Evolutionary conservation across 2,888 invertebrate species (phyloP).

Genomic region (Spialia ferax): DNA sequence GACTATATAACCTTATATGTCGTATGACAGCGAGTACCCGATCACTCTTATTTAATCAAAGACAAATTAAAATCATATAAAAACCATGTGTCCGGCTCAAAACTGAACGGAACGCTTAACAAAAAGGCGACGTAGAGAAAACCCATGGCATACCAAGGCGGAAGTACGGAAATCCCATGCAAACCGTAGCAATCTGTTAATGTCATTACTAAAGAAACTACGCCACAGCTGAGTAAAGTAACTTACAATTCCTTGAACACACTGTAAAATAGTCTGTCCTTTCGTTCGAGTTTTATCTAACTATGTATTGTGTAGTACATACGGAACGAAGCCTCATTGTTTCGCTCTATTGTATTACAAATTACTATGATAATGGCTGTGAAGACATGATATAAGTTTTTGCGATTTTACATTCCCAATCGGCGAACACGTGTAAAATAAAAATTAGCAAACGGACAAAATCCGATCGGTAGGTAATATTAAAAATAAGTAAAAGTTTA

Average conservation of each 20-base stretch:
- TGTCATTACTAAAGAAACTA: constrained; percentile 10
- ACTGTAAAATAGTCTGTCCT: constrained; percentile 17
- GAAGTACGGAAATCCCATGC: constrained; percentile 64
- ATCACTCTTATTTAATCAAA: constrained; percentile 16
- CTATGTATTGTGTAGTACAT: constrained; percentile 38
- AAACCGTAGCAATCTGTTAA: constrained; percentile 43
- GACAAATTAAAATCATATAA: constrained; percentile 40
- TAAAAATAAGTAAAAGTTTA: too few relatives aligned
- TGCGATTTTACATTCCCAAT: background rate
- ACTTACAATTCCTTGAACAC: constrained; percentile 2
- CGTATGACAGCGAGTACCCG: background rate
- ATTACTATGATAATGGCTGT: constrained; percentile 47
- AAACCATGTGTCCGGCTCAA: constrained; percentile 52
- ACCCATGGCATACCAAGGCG: constrained; percentile 54
- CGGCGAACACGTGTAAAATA: background rate
- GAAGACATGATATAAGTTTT: constrained; percentile 41
- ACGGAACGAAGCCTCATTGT: constrained; percentile 42
- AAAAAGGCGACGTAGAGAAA: constrained; percentile 55
- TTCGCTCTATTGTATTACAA: constrained; percentile 50
- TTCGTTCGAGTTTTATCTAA: background rate
- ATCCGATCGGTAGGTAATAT: too few relatives aligned
- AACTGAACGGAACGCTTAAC: constrained; percentile 47
- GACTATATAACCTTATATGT: constrained; percentile 10
- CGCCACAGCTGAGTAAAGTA: constrained; percentile 27
- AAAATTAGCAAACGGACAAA: too few relatives aligned